Evolutionary conservation across 2,888 invertebrate species (phyloP), one percentile per base, ranked within the genome.

Genomic region (Gastracanthus pulcherrimus): DNA sequence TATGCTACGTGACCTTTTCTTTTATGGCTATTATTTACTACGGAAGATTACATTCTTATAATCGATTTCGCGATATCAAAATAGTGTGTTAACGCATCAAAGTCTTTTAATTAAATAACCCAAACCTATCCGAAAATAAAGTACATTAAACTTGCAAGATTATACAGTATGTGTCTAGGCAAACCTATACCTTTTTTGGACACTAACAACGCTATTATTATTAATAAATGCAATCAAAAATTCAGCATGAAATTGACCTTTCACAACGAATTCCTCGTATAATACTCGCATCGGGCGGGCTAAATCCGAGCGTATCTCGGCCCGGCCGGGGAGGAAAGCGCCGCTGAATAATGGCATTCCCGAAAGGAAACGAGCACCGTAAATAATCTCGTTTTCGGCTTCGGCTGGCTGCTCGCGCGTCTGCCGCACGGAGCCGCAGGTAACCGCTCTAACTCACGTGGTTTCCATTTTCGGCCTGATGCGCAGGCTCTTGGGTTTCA

Each of bases 321-420:
- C 26, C 26, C 3, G 7, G 7, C 51, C 51, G 19, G 0, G 36
- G 31, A 36, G 36, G 9, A 26, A 3, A 11, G 16, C 41, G 31
- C 1, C 13, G 48, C 6, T 69, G 71, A 71, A 71, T 34, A 71
- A 71, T 71, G 55, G 55, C 71, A 34, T 45, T n/a, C 41, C 38
- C 16, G 16, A 38, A 31, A 29, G 71, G 36, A 58, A 71, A 71
- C 71, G 71, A 58, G 38, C 23, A 4, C 29, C 55, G 41, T 71
- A 58, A 71, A 71, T 71, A 71, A 71, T 71, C 58, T 67, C 29
- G 45, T 67, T n/a, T 45, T 67, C 66, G 45, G 45, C 41, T 67
- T 67, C 29, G 41, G 41, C 29, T 26, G 41, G 19, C 13, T 13
- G 16, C n/a, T 19, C 45, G 26, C 26, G 29, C 16, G 9, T 2